Conservation (phyloP, 2,113 vertebrate genomes). For the Pogonocichla stellata region DNA sequence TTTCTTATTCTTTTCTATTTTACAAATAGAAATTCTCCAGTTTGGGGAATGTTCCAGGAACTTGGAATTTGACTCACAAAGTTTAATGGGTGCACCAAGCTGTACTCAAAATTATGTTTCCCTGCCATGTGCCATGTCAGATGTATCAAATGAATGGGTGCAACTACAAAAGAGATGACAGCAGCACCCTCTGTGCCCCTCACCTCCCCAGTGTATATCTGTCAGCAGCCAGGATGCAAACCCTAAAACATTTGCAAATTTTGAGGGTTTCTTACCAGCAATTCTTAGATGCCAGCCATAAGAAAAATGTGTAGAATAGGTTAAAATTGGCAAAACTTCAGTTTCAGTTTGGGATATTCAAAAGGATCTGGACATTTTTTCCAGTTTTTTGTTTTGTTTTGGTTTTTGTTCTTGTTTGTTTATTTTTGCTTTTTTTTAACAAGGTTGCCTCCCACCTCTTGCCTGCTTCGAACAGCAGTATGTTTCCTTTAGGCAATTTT, state of each 20-base stretch:
- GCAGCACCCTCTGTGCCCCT: not conserved
- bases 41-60: not conserved
- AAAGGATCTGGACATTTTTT: not conserved
- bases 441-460: not conserved
- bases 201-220: not conserved
- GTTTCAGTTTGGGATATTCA: not conserved
- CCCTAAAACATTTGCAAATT: not conserved
- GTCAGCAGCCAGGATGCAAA: not conserved
- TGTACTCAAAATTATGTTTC: not conserved
- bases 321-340: not conserved
- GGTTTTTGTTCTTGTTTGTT: not conserved
- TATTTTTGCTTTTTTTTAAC: not conserved
- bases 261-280: not conserved
- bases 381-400: not conserved
- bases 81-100: not conserved
- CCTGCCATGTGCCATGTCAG: not conserved
- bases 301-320: not conserved
- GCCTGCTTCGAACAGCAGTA: not conserved
- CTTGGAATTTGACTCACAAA: not conserved
- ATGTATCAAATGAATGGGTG: not conserved
- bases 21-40: not conserved
- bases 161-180: not conserved
- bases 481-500: conserved; percentile 54
- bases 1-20: not conserved
- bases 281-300: not conserved